These are phyloP conservation scores for Heliocidaris erythrogramma DNA, from an alignment of 35 echinoderm and acorn worm genomes.

Conservation along the genomic window DNA sequence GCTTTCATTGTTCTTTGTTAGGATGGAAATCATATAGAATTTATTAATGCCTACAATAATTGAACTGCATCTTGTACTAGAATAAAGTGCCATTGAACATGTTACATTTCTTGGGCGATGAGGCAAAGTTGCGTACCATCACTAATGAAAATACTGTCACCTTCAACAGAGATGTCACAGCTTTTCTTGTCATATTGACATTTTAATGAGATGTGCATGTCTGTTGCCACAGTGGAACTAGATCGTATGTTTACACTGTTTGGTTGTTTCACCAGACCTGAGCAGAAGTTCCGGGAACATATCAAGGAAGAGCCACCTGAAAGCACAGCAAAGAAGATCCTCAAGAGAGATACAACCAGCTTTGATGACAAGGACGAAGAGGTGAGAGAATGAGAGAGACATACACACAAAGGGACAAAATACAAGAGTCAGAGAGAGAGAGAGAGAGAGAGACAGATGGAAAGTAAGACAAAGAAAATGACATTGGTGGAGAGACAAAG, in stretches of 20 bases:
- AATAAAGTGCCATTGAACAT: too few relatives aligned
- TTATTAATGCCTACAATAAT: too few relatives aligned
- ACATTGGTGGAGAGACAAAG: background rate
- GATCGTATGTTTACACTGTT: background rate
- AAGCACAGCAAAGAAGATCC: conserved; percentile 74
- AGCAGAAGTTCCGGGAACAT: conserved; percentile 95
- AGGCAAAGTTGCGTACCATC: too few relatives aligned
- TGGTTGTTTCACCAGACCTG: conserved; percentile 68
- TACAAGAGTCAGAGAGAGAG: background rate
- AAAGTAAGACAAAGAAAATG: background rate
- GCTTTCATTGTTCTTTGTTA: too few relatives aligned
- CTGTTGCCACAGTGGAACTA: background rate
- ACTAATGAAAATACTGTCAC: too few relatives aligned
- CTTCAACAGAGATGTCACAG: too few relatives aligned
- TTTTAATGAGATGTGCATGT: background rate
- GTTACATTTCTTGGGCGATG: too few relatives aligned
- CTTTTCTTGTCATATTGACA: background rate
- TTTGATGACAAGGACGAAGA: conserved; percentile 90
- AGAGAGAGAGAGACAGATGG: background rate
- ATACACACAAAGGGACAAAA: too few relatives aligned
- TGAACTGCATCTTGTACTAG: too few relatives aligned
- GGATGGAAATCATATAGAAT: too few relatives aligned
- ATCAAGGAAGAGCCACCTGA: conserved; percentile 80
- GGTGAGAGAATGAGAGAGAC: conserved; percentile 16
- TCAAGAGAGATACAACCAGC: conserved; percentile 82